Percentiles rank a stretch among this genome's conserved stretches.
phyloP scores from a whole-genome alignment of 1,140 invertebrate genomes.

The Brachionus rubens region DNA sequence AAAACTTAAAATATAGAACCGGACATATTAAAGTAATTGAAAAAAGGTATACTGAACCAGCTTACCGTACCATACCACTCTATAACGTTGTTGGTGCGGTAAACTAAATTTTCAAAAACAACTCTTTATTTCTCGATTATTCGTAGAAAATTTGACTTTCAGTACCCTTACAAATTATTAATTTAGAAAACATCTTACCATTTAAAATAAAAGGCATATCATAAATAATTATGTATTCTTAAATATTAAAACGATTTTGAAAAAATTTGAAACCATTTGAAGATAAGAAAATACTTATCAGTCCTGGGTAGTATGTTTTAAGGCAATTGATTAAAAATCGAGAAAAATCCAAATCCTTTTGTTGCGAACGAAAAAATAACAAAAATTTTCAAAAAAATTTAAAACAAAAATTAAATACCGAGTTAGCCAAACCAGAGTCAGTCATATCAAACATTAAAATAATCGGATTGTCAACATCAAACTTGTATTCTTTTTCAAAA shows the following conservation, averaged over 20 bases:
- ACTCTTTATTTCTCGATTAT: no score
- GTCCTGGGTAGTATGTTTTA: constrained; percentile 77
- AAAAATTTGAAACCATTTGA: not conserved
- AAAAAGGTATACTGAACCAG: no score
- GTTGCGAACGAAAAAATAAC: constrained; percentile 3
- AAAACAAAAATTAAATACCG: constrained; percentile 64
- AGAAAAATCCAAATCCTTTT: constrained; percentile 51
- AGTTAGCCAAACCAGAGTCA: constrained; percentile 72
- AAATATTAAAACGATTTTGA: not conserved
- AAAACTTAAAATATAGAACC: no score
- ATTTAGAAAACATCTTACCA: not conserved
- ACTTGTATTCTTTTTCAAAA: constrained; percentile 75
- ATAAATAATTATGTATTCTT: constrained; percentile 25
- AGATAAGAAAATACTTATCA: not conserved
- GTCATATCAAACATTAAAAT: constrained; percentile 81
- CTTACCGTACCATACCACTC: no score
- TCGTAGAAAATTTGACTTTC: no score
- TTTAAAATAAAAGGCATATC: constrained; percentile 45
- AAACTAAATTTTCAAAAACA: no score
- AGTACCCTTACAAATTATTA: no score
- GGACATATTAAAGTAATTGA: no score
- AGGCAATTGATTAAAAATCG: constrained; percentile 74
- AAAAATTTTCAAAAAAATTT: constrained; percentile 30
- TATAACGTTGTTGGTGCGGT: no score
- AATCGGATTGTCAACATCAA: constrained; percentile 66